phyloP scores from a whole-genome alignment of 2,888 invertebrate genomes.

The Stegana nigrithorax region DNA sequence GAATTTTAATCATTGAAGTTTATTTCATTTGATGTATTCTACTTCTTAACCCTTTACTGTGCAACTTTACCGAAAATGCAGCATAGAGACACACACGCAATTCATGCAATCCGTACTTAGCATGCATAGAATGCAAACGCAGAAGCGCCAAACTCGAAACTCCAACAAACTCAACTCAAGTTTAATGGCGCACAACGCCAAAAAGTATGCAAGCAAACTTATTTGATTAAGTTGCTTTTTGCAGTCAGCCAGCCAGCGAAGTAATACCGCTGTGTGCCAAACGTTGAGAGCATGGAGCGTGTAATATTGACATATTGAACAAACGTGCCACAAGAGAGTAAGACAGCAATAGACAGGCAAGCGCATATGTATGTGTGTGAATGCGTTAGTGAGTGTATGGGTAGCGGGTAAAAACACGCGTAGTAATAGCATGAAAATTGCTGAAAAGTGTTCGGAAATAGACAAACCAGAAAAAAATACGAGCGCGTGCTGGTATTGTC shows the following conservation, averaged over 20 bases:
- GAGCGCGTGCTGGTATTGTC: neutral
- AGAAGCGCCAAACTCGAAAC: no score
- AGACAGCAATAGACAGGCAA: constrained; percentile 24
- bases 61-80: no score
- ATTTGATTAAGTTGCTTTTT: constrained; percentile 58
- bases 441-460: constrained; percentile 32
- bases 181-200: constrained; percentile 53
- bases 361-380: no score
- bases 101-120: no score
- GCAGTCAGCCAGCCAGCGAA: constrained; percentile 30
- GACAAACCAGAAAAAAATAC: constrained; percentile 31
- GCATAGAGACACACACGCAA: neutral
- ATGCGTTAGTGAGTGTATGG: no score
- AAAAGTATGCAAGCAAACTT: constrained; percentile 50
- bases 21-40: no score
- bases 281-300: no score
- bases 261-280: constrained; percentile 53
- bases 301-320: constrained; percentile 61
- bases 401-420: no score
- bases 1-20: no score
- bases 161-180: constrained; percentile 45
- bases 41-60: no score
- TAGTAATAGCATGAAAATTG: constrained; percentile 35
- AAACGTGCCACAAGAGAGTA: constrained; percentile 44
- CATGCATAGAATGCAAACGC: no score